These are phyloP conservation scores for Poeciliopsis turneri DNA, from an alignment of 2,797 vertebrate genomes.

Conservation along the genomic window DNA sequence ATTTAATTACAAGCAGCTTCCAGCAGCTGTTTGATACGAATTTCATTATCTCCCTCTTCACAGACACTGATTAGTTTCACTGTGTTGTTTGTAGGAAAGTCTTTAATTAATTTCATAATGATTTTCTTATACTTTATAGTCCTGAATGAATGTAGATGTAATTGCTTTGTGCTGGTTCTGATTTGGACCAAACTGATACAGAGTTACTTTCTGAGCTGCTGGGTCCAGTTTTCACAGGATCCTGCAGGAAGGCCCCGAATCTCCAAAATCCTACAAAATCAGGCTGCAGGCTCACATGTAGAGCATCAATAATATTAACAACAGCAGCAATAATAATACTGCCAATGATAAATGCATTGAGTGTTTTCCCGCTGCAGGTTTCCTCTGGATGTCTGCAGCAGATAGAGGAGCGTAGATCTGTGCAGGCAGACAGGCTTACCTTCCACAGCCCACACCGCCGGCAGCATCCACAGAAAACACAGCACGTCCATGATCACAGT, in stretches of 20 bases:
- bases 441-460: slow-evolving; percentile 75
- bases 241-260: neutral
- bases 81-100: neutral
- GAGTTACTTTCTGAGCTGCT: neutral
- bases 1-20: neutral
- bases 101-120: neutral
- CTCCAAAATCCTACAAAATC: neutral
- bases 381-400: neutral
- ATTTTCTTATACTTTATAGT: neutral
- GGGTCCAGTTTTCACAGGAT: neutral
- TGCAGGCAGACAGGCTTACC: slow-evolving; percentile 62
- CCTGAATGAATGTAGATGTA: neutral
- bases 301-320: neutral
- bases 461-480: slow-evolving; percentile 73
- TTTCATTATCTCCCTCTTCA: neutral
- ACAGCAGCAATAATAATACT: fast-evolving
- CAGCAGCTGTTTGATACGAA: neutral
- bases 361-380: neutral
- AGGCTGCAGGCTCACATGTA: neutral
- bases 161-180: neutral
- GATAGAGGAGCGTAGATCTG: too few species aligned
- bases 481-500: slow-evolving; percentile 68
- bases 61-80: neutral
- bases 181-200: neutral
- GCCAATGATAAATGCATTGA: neutral